Base-by-base conservation (phyloP, 1,140 invertebrate species). In the Drosophila gunungcola region DNA sequence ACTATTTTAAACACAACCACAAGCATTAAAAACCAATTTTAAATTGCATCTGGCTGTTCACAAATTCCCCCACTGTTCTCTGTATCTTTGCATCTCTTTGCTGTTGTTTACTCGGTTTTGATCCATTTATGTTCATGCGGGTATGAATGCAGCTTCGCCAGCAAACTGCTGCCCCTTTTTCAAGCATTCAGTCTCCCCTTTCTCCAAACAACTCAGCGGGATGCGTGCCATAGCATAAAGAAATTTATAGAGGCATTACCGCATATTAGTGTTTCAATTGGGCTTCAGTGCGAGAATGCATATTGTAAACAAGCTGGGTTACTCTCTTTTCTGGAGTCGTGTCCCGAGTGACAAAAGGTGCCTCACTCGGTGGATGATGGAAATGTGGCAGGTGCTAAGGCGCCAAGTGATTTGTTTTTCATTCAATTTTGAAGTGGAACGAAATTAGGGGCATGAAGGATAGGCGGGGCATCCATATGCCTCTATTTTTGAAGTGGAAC, bases 161-260 rank as follows among this genome's bases (percentile, higher is more conserved):
- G 42, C 67, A 68, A 46, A 32, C 65, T 32, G 5, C 49, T 36
- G 21, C 39, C 29, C 32, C 55, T 38, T 56, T n/a, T n/a, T 16
- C 27, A 29, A 6, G 34, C 67, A 60, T 16, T 38, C 43, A 36
- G n/a, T 43, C 46, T 39, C 27, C 52, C 32, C 42, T 38, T 43
- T 54, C 12, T 21, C 36, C 51, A 46, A 42, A 55, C 43, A 53
- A 43, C 16, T 12, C 60, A 67, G 38, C 43, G 54, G 42, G 60
- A 63, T 75, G 70, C 58, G 39, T 58, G 63, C 45, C 72, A 48
- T n/a, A 57, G 13, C 55, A 81, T 68, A 86, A 86, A 67, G 64
- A 78, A 70, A 57, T 75, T 62, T 78, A 86, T 78, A 78, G 78
- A 86, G 65, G 65, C 73, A 70, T 53, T 75, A 54, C 45, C 25